Base-by-base conservation (phyloP, 2,113 vertebrate species). In the Eulemur macaco region DNA sequence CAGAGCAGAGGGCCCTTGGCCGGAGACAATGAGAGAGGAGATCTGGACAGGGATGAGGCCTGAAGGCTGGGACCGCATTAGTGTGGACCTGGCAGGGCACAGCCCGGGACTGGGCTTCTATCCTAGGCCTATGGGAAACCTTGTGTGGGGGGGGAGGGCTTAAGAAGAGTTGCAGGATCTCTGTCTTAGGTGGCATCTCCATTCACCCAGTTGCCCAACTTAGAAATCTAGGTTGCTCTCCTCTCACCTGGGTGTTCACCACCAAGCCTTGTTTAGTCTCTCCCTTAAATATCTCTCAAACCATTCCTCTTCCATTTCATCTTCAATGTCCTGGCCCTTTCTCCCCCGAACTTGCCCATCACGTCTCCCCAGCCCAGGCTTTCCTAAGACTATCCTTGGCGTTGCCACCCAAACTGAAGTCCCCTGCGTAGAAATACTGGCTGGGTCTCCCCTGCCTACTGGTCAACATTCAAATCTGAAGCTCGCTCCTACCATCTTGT, bases 71-170 rank as follows among this genome's bases (percentile, higher is more conserved):
- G 6, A 12, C 31, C 52, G 9, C 27, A 23, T 42, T 10, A 15
- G 27, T 20, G 27, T 39, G 29, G 12, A 42, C 15, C 39, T 11
- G 12, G 37, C 8, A 39, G 25, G 25, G 5, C 29, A 25, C 2
- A 2, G 2, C 0, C 1, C 58, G 23, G 39, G 37, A 77, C 21
- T 11, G 58, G 37, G 50, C 31, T 47, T 88, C 54, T 25, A 1
- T 50, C 27, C 39, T 34, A 54, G 42, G 60, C 10, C n/a, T 37
- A 11, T 9, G 39, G 13, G 37, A 34, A 11, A 15, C n/a, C 81
- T 25, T 12, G 4, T 0, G 37, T n/a, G 58, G 2, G 27, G 58
- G 18, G 0, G 31, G 39, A 39, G 1, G 21, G 45, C 50, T 45
- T 18, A 4, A 11, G 47, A 25, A 37, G 27, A 81, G 42, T 4